Percentiles rank a stretch among this genome's conserved stretches.
Evolutionary conservation across 1,140 invertebrate species (phyloP).

Genomic region (Hermatobates lingyangjiaoensis): DNA sequence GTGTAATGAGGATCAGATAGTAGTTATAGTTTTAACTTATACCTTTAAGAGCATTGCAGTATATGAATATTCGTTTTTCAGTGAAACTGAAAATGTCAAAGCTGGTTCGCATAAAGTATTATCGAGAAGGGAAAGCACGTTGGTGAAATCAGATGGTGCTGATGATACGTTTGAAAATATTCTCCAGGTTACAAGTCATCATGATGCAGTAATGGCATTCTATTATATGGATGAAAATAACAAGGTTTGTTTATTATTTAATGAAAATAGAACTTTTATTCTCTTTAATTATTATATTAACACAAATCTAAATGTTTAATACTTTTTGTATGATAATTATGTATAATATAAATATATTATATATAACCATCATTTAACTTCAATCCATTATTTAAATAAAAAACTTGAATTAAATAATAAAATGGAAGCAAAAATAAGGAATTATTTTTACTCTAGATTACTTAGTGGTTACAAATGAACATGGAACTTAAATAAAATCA

Average conservation of each 20-base stretch:
- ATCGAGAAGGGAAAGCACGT: constrained; percentile 12
- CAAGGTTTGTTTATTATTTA: constrained; percentile 29
- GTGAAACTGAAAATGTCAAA: constrained; percentile 6
- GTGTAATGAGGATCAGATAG: no score
- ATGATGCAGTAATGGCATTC: constrained; percentile 73
- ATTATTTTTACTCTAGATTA: no score
- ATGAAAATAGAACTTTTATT: not conserved
- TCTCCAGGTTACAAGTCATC: constrained; percentile 53
- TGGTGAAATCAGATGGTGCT: not conserved
- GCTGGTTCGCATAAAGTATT: constrained; percentile 3
- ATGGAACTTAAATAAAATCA: no score
- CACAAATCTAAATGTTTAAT: not conserved
- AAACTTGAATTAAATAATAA: not conserved
- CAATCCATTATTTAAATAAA: not conserved
- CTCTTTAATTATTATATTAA: not conserved
- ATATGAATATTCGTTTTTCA: no score
- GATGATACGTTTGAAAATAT: constrained; percentile 74
- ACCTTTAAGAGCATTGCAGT: no score
- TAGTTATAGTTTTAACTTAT: no score
- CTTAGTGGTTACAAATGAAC: no score
- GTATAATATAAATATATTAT: not conserved
- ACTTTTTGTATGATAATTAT: not conserved
- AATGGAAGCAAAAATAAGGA: not conserved
- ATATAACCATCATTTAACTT: not conserved
- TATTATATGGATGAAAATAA: constrained; percentile 77